Percentiles rank a stretch among this genome's conserved stretches.
Conservation (phyloP, 2,113 vertebrate genomes). For the Charina bottae region DNA sequence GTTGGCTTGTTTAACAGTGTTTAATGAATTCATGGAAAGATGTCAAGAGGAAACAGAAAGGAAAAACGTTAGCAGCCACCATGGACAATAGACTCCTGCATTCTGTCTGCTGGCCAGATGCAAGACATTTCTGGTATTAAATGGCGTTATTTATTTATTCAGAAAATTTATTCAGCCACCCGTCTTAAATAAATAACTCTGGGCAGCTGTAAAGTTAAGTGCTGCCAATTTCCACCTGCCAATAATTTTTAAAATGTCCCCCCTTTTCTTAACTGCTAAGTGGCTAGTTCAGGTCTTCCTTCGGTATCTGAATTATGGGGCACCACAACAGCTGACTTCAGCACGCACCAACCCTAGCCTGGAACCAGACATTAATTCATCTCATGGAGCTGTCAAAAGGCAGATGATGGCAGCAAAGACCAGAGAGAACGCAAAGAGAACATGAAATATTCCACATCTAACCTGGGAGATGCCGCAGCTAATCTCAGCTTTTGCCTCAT, state of each 20-base stretch:
- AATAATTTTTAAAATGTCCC: too few relatives aligned
- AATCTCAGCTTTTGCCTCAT: background rate
- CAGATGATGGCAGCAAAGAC: background rate
- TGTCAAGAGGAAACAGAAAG: background rate
- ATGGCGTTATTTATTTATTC: background rate
- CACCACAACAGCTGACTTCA: background rate
- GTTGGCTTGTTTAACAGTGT: background rate
- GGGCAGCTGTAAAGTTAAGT: background rate
- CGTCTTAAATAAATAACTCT: too few relatives aligned
- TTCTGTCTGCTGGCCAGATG: background rate
- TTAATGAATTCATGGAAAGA: background rate
- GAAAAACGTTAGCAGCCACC: background rate
- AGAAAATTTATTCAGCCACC: too few relatives aligned
- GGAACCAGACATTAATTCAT: background rate
- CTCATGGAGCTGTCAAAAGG: background rate
- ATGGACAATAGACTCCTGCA: too few relatives aligned
- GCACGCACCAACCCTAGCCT: background rate
- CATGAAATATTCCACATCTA: background rate
- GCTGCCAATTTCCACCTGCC: background rate
- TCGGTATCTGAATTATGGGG: background rate
- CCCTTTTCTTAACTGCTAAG: background rate
- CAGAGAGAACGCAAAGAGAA: accelerated
- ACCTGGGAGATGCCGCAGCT: background rate
- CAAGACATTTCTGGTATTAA: background rate
- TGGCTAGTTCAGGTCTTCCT: background rate